Evolutionary conservation across 2,888 invertebrate genomes (phyloP), one percentile per base, ranked within the genome.

Genomic region (Nemurella pictetii): DNA sequence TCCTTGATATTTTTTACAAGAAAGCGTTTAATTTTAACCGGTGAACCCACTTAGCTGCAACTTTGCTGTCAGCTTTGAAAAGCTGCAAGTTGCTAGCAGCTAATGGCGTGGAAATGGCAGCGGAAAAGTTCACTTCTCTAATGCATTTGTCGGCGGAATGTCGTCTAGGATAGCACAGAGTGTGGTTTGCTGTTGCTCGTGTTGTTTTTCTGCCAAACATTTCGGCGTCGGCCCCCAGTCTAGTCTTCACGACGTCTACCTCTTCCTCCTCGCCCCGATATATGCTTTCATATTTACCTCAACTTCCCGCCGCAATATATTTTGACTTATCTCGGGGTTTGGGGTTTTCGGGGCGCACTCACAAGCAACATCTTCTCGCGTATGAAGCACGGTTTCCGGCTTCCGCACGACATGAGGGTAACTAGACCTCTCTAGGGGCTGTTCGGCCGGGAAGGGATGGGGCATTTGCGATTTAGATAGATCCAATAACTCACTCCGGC

Each of bases 381-480:
- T 75, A 75, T 75, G 75, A 75, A 27, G 27, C 75, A 75, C 28
- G 27, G n/a, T 26, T 75, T 75, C 75, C 75, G 75, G 4, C 75
- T 75, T 75, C 75, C 75, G 75, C 75, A 26, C 25, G 28, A 75
- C 27, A 27, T 7, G 28, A 25, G 28, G 26, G 27, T 28, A 26
- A 27, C 75, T 20, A 4, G 75, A 28, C 26, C 75, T 75, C 75
- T 75, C 75, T 75, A 9, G 75, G 75, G 75, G 75, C 25, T n/a
- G n/a, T n/a, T 75, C 26, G 26, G 20, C 75, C 75, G 75, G 7
- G 75, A 75, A 27, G 27, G 36, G 36, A 36, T 15, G 15, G 55
- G 55, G 75, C 75, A 75, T 75, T 26, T 75, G 26, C 75, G 75
- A 75, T 7, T 55, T 75, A 27, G 75, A 75, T 75, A 75, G 28